Conservation (phyloP, 2,888 invertebrate species). For the Ophonus ardosiacus region DNA sequence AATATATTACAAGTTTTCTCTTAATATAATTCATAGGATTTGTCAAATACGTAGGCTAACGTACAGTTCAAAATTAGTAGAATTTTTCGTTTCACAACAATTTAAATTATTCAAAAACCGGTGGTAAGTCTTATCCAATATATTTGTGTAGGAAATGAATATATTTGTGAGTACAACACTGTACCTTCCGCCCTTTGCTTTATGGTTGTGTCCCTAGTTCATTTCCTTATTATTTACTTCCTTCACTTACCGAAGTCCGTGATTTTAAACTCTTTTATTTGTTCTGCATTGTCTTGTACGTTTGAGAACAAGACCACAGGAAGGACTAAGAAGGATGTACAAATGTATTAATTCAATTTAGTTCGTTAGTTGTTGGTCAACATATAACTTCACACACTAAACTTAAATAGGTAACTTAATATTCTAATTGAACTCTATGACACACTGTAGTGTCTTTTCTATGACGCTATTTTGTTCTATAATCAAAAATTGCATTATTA, state of each 20-base stretch:
- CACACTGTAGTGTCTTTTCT: too few relatives aligned
- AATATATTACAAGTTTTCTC: too few relatives aligned
- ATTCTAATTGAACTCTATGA: neutral
- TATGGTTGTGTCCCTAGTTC: constrained; percentile 64
- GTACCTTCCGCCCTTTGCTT: constrained; percentile 64
- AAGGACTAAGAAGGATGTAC: constrained; percentile 45
- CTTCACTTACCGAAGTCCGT: constrained; percentile 55
- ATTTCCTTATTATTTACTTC: constrained; percentile 64
- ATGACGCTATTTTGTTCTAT: too few relatives aligned
- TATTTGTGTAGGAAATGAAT: too few relatives aligned
- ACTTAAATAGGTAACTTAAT: neutral
- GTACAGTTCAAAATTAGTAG: too few relatives aligned
- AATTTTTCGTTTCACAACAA: too few relatives aligned
- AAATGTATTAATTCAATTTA: constrained; percentile 36
- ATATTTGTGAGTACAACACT: constrained; percentile 70
- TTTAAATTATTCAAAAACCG: too few relatives aligned
- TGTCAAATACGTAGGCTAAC: too few relatives aligned
- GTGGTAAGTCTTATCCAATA: neutral
- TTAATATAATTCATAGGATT: too few relatives aligned
- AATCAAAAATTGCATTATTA: too few relatives aligned
- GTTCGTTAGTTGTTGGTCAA: neutral
- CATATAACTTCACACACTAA: neutral
- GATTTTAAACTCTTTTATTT: constrained; percentile 58
- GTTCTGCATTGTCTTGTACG: constrained; percentile 27
- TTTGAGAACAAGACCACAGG: constrained; percentile 40